Evolutionary conservation across 1,140 invertebrate species (phyloP), one percentile per base, ranked within the genome.

Genomic region (Drusus annulatus): DNA sequence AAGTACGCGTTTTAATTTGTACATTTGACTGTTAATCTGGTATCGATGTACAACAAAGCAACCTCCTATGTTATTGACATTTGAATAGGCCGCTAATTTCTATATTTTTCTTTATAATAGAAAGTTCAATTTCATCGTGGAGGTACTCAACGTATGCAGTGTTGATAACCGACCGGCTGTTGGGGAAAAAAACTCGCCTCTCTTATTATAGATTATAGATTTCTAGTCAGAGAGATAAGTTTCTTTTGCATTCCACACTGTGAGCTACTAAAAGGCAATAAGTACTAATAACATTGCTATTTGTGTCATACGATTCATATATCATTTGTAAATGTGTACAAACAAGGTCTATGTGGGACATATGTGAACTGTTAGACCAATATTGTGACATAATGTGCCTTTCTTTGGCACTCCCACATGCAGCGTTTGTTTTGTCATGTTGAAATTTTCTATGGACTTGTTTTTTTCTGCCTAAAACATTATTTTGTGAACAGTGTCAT

Each of bases 241-340:
- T 74, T 74, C 69, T 74, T 74, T 74, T 28, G 21, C 69, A 52
- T 54, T 74, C 28, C 50, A 17, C 50, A 15, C 28, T 2, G 23
- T 56, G 21, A 52, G 65, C 19, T 52, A 13, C 50, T 52, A 19
- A 19, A 50, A 17, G 68, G 45, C 19, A 51, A 25, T 51, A 16
- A 15, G 7, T 28, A 45, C 5, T 17, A n/a, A 7, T 19, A 19
- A 16, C 31, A 25, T 16, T 16, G 16, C 25, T 21, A 21, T 52
- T 50, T 69, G 36, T 71, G 68, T 16, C 50, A 74, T 17, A 25
- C 21, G 54, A 21, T 54, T 74, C 17, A 54, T 54, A 74, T 19
- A 50, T 45, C 60, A 74, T 74, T n/a, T n/a, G 17, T n/a, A 19
- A 52, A 74, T 28, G 69, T 28, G 65, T 51, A 25, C 65, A 69